Evolutionary conservation across 2,113 vertebrate species (phyloP).

Genomic region (Stictonetta naevosa): DNA sequence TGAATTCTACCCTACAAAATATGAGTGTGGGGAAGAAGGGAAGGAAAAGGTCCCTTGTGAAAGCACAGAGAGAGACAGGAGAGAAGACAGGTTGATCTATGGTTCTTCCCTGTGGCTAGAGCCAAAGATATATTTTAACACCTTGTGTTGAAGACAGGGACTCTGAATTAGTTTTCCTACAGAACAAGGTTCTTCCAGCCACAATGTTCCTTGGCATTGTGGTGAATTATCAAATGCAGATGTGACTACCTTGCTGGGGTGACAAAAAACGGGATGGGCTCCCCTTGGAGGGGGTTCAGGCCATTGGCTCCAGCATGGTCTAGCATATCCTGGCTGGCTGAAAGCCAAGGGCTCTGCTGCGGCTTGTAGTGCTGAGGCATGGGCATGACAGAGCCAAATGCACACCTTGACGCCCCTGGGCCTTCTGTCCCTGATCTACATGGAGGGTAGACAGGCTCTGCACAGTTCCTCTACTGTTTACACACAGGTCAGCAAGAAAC

Average conservation of each 20-base stretch:
- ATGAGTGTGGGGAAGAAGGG: background rate
- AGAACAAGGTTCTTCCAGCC: background rate
- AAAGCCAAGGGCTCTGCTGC: background rate
- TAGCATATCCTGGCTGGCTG: background rate
- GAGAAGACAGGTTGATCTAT: background rate
- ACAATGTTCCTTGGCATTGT: fast-evolving
- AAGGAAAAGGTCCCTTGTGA: background rate
- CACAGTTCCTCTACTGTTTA: background rate
- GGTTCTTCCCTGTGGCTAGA: background rate
- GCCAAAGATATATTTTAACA: background rate
- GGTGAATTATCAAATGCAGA: background rate
- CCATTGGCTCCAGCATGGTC: background rate
- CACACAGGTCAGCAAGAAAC: background rate
- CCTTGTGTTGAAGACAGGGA: background rate
- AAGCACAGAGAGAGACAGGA: background rate
- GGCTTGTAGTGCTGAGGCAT: background rate
- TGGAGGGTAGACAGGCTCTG: background rate
- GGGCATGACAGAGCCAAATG: fast-evolving
- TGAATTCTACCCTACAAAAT: background rate
- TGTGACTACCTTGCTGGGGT: background rate
- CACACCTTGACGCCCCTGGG: fast-evolving
- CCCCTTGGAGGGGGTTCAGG: background rate
- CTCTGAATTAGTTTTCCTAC: background rate
- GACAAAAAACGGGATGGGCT: background rate
- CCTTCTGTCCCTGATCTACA: fast-evolving